Conservation (phyloP, 2,888 invertebrate species). For the Tanypteryx hageni region DNA sequence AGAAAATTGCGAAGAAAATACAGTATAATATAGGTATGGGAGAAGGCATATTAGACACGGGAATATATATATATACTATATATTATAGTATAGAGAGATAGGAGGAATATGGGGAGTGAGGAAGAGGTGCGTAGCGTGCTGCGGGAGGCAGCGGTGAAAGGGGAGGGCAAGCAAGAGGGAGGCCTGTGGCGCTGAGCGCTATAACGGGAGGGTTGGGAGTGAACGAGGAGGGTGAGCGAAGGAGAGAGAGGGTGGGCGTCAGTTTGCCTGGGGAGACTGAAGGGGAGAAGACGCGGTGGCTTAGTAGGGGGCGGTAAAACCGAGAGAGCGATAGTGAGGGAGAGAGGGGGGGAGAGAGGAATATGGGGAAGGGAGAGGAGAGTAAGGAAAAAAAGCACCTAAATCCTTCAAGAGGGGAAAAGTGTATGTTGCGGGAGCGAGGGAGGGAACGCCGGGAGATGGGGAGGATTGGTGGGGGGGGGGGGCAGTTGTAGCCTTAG, state of each 20-base stretch:
- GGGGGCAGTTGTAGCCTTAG: not conserved
- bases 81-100: not conserved
- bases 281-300: not conserved
- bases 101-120: not conserved
- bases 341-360: not conserved
- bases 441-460: not conserved
- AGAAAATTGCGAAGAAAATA: too few relatives aligned
- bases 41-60: not conserved
- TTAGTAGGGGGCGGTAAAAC: not conserved
- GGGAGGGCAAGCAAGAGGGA: not conserved
- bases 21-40: too few relatives aligned
- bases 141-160: not conserved
- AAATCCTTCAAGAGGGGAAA: constrained; percentile 57
- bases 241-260: not conserved
- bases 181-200: not conserved
- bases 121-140: not conserved
- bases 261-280: not conserved
- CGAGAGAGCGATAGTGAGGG: not conserved
- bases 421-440: constrained; percentile 25
- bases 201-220: not conserved
- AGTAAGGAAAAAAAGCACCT: constrained; percentile 49
- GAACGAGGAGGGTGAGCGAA: not conserved
- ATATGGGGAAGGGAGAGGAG: not conserved
- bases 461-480: not conserved
- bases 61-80: not conserved